Evolutionary conservation across 1,140 invertebrate species (phyloP).

Genomic region (Drosophila persimilis): DNA sequence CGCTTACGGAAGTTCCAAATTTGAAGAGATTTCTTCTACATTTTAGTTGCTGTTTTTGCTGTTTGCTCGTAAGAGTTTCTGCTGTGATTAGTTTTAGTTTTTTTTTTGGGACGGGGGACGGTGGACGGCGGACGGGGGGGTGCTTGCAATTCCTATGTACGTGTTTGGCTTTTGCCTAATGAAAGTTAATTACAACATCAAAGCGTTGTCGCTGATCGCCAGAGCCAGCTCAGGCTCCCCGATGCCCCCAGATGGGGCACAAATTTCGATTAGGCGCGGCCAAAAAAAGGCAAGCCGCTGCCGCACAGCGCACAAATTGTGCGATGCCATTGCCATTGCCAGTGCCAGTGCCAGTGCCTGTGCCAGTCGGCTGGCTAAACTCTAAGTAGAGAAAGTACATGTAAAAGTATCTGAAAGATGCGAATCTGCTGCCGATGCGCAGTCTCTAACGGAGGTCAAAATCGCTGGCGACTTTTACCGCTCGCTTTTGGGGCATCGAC

Average conservation of each 20-base stretch:
- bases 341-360: no score
- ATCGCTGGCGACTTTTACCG: constrained; percentile 46
- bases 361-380: constrained; percentile 9
- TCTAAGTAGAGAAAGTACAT: constrained; percentile 55
- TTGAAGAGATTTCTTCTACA: constrained; percentile 35
- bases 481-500: constrained; percentile 36
- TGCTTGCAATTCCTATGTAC: constrained; percentile 12
- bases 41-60: no score
- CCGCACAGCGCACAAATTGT: constrained; percentile 22
- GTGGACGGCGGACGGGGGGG: no score
- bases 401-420: constrained; percentile 54
- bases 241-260: constrained; percentile 13
- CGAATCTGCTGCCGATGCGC: constrained; percentile 41
- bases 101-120: constrained; percentile 8
- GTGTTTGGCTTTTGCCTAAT: constrained; percentile 36
- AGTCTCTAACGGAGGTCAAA: constrained; percentile 40
- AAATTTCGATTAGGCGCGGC: constrained; percentile 51
- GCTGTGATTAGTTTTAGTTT: constrained; percentile 2
- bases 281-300: constrained; percentile 28
- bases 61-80: no score
- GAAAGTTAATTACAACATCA: constrained; percentile 53
- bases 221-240: no score
- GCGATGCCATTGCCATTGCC: constrained; percentile 22
- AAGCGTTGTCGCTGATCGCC: constrained; percentile 44
- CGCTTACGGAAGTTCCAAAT: constrained; percentile 49